phyloP scores from a whole-genome alignment of 2,888 invertebrate genomes.

The Lagria hirta region DNA sequence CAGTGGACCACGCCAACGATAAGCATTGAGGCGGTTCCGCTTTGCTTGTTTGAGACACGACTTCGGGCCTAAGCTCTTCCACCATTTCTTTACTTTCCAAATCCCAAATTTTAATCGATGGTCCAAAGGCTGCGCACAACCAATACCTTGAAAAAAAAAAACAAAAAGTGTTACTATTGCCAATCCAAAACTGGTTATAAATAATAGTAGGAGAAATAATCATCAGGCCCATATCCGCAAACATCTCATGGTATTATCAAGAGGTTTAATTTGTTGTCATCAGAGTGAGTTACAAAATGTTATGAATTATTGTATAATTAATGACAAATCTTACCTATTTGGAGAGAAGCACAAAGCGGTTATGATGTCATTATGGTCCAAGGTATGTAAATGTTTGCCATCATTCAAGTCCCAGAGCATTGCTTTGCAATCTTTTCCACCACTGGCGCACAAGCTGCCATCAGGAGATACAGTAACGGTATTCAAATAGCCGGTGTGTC shows the following conservation, averaged over 20 bases:
- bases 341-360: slow-evolving; percentile 99
- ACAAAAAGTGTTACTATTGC: neutral
- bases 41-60: slow-evolving; percentile 77
- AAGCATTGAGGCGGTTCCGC: slow-evolving; percentile 94
- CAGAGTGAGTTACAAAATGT: slow-evolving; percentile 36
- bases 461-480: slow-evolving; percentile 99
- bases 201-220: slow-evolving; percentile 1
- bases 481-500: slow-evolving; percentile 96
- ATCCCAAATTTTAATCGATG: slow-evolving; percentile 99
- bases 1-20: slow-evolving; percentile 98
- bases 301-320: slow-evolving; percentile 6
- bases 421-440: slow-evolving; percentile 99
- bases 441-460: slow-evolving; percentile 98
- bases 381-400: slow-evolving; percentile 97
- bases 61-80: slow-evolving; percentile 96
- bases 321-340: slow-evolving; percentile 64
- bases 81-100: slow-evolving; percentile 99
- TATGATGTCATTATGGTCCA: slow-evolving; percentile 98
- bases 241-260: slow-evolving; percentile 51
- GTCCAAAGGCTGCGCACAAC: slow-evolving; percentile 98
- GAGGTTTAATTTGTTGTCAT: slow-evolving; percentile 43
- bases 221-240: slow-evolving; percentile 56
- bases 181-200: slow-evolving; percentile 2
- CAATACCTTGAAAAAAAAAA: slow-evolving; percentile 68
- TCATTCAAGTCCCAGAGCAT: slow-evolving; percentile 99